Conservation (phyloP, 2,113 vertebrate genomes). For the Ifrita kowaldi region DNA sequence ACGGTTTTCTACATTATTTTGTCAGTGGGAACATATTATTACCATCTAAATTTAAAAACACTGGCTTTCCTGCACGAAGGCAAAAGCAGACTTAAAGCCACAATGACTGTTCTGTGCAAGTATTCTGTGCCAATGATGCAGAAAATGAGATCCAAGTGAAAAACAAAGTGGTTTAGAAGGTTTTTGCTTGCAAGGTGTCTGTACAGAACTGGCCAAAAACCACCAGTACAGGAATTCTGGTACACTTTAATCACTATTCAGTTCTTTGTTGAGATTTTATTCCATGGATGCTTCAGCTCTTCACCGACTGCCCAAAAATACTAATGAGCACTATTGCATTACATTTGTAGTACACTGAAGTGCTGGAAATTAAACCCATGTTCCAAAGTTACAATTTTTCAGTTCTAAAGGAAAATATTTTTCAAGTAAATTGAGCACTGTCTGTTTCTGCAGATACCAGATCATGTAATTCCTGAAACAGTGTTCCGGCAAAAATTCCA, state of each 20-base stretch:
- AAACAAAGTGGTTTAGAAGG: not conserved
- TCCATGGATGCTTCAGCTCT: not conserved
- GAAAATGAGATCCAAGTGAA: not conserved
- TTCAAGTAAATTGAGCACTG: not conserved
- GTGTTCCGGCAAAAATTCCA: not conserved
- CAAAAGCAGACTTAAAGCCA: conserved; percentile 19
- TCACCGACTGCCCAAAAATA: not conserved
- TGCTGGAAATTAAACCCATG: not conserved
- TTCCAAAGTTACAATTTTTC: not conserved
- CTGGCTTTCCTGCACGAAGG: not conserved
- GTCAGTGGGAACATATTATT: conserved; percentile 40
- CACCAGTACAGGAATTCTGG: not conserved
- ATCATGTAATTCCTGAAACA: not conserved
- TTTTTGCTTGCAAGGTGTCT: not conserved
- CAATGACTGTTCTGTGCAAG: not conserved
- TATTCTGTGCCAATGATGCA: not conserved
- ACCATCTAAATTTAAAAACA: conserved; percentile 47
- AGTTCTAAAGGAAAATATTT: not conserved
- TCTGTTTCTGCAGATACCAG: not conserved
- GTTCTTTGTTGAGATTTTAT: not conserved
- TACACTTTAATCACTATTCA: not conserved
- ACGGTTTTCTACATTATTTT: not conserved
- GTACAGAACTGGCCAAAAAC: not conserved
- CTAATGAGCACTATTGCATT: not conserved
- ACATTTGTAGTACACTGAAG: not conserved